Percentiles rank a stretch among this genome's conserved stretches.
These are phyloP conservation scores for Mesodorylaimus sp. DNA, from an alignment of 2,888 invertebrate species.

Conservation along the genomic window DNA sequence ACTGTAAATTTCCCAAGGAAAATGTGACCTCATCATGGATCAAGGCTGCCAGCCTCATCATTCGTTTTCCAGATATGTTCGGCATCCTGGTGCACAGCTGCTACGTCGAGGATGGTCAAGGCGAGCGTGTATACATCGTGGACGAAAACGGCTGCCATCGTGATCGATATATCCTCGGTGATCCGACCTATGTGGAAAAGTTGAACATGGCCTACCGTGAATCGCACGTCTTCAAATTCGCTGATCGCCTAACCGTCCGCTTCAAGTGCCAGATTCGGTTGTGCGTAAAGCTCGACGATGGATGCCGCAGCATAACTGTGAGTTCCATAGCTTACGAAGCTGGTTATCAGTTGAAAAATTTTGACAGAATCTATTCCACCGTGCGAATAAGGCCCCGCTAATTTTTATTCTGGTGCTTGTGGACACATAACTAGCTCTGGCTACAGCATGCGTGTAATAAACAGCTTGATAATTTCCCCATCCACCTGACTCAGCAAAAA, in stretches of 20 bases:
- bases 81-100: constrained; percentile 28
- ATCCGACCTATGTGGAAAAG: constrained; percentile 27
- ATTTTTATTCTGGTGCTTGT: no score
- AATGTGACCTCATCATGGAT: no score
- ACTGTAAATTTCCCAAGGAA: no score
- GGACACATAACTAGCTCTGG: no score
- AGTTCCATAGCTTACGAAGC: not conserved
- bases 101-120: constrained; percentile 29
- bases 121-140: constrained; percentile 23
- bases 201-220: constrained; percentile 30
- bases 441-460: no score
- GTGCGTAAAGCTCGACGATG: constrained; percentile 26
- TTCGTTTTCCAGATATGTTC: constrained; percentile 19
- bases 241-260: constrained; percentile 25
- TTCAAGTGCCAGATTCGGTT: constrained; percentile 28
- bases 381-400: no score
- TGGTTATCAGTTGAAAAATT: no score
- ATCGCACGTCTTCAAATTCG: constrained; percentile 28
- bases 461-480: no score
- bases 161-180: constrained; percentile 24
- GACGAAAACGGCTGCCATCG: constrained; percentile 27
- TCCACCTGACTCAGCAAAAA: no score
- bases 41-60: no score
- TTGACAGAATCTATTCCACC: no score
- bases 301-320: constrained; percentile 26